Conservation (phyloP, 30 jellyfish, hydroid and myxozoan species). For the Hydractinia echinata region DNA sequence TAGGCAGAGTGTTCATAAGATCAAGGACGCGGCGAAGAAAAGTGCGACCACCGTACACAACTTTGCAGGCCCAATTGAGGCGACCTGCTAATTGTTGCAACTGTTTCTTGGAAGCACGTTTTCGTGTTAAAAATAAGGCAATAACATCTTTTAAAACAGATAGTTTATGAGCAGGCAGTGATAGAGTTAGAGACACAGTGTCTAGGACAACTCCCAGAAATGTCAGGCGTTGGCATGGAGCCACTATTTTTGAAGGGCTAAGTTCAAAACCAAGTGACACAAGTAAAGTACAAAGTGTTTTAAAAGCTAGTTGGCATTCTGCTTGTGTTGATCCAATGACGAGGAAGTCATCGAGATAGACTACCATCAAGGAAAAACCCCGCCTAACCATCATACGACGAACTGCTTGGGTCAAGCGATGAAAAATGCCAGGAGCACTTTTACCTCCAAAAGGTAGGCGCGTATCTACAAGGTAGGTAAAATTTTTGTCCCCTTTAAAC, state of each 20-base stretch:
- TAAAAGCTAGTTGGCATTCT: background rate
- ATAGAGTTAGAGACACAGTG: background rate
- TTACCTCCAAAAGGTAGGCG: no score
- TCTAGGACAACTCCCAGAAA: background rate
- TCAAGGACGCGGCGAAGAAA: background rate
- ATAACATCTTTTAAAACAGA: background rate
- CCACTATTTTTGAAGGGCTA: background rate
- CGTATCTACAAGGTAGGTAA: no score
- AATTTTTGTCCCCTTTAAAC: no score
- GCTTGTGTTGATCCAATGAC: background rate
- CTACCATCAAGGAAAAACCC: no score
- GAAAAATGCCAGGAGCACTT: no score
- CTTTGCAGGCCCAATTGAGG: constrained; percentile 7
- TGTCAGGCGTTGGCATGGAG: background rate
- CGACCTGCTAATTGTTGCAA: constrained; percentile 1
- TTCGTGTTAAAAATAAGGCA: background rate
- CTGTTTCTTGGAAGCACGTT: background rate
- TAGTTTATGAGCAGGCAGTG: background rate
- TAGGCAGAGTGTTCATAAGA: background rate
- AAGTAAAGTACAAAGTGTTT: background rate
- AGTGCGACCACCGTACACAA: background rate
- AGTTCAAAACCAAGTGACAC: background rate
- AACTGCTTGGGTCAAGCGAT: no score
- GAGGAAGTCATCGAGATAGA: no score
- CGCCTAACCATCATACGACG: no score